phyloP scores from a whole-genome alignment of 2,113 vertebrate species.

The Orientallactaga bullata region DNA sequence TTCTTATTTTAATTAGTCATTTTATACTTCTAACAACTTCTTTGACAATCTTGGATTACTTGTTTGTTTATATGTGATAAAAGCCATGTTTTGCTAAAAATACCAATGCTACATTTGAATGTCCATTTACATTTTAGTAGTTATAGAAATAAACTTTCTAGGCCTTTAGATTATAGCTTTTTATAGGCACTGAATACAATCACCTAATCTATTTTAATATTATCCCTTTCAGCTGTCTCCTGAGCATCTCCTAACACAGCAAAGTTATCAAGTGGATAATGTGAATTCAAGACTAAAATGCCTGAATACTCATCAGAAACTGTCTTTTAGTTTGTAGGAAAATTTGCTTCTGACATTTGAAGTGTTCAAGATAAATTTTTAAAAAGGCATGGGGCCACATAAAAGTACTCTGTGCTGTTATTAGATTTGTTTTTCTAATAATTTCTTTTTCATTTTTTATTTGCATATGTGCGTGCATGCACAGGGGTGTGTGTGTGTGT shows the following conservation, averaged over 20 bases:
- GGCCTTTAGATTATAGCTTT: constrained; percentile 79
- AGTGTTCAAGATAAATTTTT: constrained; percentile 61
- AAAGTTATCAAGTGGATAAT: constrained; percentile 76
- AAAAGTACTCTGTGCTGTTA: constrained; percentile 25
- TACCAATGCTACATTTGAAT: constrained; percentile 81
- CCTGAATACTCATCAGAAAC: constrained; percentile 73
- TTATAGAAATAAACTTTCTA: constrained; percentile 82
- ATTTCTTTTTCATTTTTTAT: no score
- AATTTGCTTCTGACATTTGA: constrained; percentile 75
- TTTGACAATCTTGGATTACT: constrained; percentile 82
- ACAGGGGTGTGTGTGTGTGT: no score
- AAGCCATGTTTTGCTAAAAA: constrained; percentile 82
- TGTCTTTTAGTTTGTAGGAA: constrained; percentile 73
- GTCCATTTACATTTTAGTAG: constrained; percentile 83
- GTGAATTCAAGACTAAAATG: constrained; percentile 79
- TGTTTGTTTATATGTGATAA: constrained; percentile 82
- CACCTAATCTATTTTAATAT: constrained; percentile 83
- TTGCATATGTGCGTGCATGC: no score
- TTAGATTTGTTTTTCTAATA: background rate
- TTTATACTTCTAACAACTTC: constrained; percentile 83
- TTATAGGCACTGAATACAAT: constrained; percentile 81
- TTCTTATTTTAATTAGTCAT: constrained; percentile 84
- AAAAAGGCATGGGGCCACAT: constrained; percentile 41
- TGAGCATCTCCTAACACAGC: constrained; percentile 71
- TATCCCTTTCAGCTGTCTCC: constrained; percentile 77